Percentiles rank a stretch among this genome's conserved stretches.
Evolutionary conservation across 2,113 vertebrate species (phyloP).

Genomic region (Montifringilla adamsi): DNA sequence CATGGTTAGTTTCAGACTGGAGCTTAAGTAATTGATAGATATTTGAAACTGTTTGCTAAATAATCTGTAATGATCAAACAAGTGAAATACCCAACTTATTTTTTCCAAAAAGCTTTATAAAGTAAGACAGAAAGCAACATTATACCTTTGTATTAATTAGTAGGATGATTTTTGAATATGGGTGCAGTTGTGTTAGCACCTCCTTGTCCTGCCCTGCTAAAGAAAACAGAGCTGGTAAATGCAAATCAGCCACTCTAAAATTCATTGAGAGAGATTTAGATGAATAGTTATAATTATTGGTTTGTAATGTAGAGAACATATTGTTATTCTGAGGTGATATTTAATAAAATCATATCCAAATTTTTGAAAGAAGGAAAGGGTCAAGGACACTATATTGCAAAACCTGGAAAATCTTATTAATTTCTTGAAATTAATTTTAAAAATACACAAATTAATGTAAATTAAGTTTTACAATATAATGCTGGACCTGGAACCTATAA

Average conservation of each 20-base stretch:
- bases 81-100: neutral
- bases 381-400: neutral
- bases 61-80: neutral
- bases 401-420: neutral
- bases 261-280: neutral
- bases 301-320: neutral
- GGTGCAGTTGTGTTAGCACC: neutral
- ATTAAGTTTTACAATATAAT: neutral
- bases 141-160: neutral
- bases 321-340: neutral
- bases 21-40: neutral
- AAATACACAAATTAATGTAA: neutral
- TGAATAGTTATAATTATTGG: neutral
- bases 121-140: neutral
- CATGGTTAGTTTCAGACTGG: neutral
- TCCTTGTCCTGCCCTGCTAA: neutral
- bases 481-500: neutral
- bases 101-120: neutral
- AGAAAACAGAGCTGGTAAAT: neutral
- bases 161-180: neutral
- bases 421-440: neutral
- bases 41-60: neutral
- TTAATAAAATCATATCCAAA: neutral
- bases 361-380: neutral
- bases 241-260: neutral